phyloP scores from a whole-genome alignment of 2,888 invertebrate genomes.

The Agrenia bidenticulata region DNA sequence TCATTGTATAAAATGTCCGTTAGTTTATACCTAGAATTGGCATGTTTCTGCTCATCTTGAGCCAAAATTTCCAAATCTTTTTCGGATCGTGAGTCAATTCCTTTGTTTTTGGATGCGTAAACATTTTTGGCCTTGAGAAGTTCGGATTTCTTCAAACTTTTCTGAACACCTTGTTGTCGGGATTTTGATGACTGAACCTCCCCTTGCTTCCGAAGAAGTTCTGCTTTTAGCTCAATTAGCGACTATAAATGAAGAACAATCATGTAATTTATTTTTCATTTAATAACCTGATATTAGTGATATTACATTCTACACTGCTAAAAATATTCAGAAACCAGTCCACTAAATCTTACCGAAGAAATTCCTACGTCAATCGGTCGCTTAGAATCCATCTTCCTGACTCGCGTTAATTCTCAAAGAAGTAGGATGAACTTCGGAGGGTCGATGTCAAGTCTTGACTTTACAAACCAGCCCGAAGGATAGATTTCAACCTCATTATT shows the following conservation, averaged over 20 bases:
- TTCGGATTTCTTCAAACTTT: constrained; percentile 31
- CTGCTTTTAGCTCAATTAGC: constrained; percentile 73
- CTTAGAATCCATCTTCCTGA: constrained; percentile 33
- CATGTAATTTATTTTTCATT: not conserved
- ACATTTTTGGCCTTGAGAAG: constrained; percentile 50
- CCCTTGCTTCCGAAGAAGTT: constrained; percentile 80
- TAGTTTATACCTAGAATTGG: constrained; percentile 54
- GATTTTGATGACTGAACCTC: constrained; percentile 63
- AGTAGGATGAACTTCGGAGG: too few relatives aligned
- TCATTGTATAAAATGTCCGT: too few relatives aligned
- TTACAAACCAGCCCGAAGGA: too few relatives aligned
- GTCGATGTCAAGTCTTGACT: too few relatives aligned
- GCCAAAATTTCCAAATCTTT: constrained; percentile 56
- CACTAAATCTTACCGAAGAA: constrained; percentile 13
- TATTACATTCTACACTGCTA: not conserved
- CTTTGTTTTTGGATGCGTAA: constrained; percentile 55
- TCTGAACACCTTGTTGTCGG: constrained; percentile 25
- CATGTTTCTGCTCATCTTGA: constrained; percentile 57
- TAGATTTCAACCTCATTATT: too few relatives aligned
- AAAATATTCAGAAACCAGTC: not conserved
- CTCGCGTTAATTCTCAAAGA: too few relatives aligned
- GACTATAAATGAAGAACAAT: constrained; percentile 48
- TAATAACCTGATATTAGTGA: not conserved
- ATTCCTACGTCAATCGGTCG: constrained; percentile 31
- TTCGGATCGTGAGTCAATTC: constrained; percentile 55